Conservation (phyloP, 2,797 vertebrate genomes). For the Cercopithecus diana region DNA sequence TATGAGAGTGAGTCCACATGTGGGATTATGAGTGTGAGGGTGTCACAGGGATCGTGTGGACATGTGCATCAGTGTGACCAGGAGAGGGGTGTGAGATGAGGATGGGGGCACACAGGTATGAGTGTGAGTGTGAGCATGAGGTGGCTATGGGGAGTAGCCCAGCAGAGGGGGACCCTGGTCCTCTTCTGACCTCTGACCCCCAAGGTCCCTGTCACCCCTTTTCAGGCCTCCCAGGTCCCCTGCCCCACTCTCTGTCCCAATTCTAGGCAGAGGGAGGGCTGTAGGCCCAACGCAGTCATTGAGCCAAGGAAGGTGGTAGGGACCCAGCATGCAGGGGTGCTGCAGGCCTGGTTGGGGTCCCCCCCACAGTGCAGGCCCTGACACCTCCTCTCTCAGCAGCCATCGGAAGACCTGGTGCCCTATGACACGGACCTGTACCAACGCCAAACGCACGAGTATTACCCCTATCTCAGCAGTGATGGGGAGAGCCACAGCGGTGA, state of each 20-base stretch:
- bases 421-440: constrained; percentile 95
- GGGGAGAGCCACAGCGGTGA: constrained; percentile 94
- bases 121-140: background rate
- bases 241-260: background rate
- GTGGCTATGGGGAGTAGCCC: no score
- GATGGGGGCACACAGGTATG: background rate
- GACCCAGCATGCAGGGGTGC: accelerated
- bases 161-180: background rate
- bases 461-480: constrained; percentile 93
- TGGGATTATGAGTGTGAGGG: background rate
- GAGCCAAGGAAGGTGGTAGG: background rate
- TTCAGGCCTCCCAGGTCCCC: background rate
- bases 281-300: accelerated
- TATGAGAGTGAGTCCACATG: background rate
- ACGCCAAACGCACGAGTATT: constrained; percentile 93
- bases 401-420: constrained; percentile 92
- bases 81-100: background rate
- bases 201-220: background rate
- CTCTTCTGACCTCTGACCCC: background rate
- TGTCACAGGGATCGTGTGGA: background rate
- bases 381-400: constrained; percentile 85
- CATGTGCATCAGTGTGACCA: accelerated
- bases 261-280: background rate
- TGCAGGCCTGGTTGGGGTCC: background rate
- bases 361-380: background rate